Evolutionary conservation across 2,888 invertebrate genomes (phyloP).

Genomic region (Eupeodes latifasciatus): DNA sequence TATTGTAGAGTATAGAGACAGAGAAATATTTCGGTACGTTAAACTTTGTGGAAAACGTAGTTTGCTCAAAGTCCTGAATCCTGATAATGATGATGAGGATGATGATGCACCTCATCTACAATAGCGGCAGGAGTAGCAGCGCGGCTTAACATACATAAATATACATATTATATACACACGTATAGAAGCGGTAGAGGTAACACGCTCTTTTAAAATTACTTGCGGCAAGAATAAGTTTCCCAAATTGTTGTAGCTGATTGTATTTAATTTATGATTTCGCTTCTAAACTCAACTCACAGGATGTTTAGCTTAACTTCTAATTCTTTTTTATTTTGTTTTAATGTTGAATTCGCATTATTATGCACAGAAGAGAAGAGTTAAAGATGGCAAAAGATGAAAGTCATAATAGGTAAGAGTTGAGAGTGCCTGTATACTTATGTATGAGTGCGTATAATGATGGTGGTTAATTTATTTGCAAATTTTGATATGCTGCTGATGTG

Average conservation of each 20-base stretch:
- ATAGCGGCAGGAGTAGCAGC: not conserved
- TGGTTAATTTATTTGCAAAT: slow-evolving; percentile 29
- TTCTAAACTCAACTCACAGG: slow-evolving; percentile 27
- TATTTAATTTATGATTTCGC: slow-evolving; percentile 68
- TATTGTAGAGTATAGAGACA: not conserved
- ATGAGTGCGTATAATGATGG: not conserved
- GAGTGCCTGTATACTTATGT: not conserved
- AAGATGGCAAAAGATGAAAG: slow-evolving; percentile 37
- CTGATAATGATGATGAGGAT: not conserved
- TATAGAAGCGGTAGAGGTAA: slow-evolving; percentile 6
- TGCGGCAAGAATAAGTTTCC: slow-evolving; percentile 67
- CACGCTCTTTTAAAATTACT: slow-evolving; percentile 69
- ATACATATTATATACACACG: too few species aligned
- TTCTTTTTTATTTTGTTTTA: not conserved
- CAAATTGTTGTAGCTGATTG: slow-evolving; percentile 69
- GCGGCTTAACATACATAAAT: too few species aligned
- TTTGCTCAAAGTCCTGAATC: slow-evolving; percentile 19
- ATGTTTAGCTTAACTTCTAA: slow-evolving; percentile 29
- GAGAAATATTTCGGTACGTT: not conserved
- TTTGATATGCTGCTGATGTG: slow-evolving; percentile 20
- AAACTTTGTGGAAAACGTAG: slow-evolving; percentile 25
- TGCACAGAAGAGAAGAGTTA: slow-evolving; percentile 27
- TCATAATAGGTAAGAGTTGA: slow-evolving; percentile 14
- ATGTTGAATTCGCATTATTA: slow-evolving; percentile 1
- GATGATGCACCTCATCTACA: slow-evolving; percentile 19